Evolutionary conservation across 2,888 invertebrate genomes (phyloP), one percentile per base, ranked within the genome.

Genomic region (Diarsia brunnea): DNA sequence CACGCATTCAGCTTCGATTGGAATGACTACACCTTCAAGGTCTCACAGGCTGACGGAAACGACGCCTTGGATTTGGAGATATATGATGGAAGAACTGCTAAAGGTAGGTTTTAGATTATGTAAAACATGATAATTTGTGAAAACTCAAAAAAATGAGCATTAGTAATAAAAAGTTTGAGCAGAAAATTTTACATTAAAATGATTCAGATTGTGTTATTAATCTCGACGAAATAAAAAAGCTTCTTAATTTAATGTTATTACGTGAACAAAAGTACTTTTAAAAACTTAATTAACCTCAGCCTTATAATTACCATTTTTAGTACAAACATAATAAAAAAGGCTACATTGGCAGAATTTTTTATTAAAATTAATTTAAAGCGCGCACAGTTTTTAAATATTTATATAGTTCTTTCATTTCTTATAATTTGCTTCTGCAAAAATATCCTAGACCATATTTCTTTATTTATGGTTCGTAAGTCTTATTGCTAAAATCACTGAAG

Each of bases 1-100:
- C 95, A 97, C 86, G 97, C 97, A 49, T 91, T 97, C 74, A 96
- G 96, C 82, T 94, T 97, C 87, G 97, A 97, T 86, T 96, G 97
- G 93, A 95, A 94, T 72, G 97, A 97, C 84, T 95, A 95, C 84
- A 97, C 97, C 60, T 94, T 97, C 79, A 95, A 94, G 90, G 88
- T 97, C 68, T 94, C 95, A 45, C 95, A 95, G 89, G 95, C 96
- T 21, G 92, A 95, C 58, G 94, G 94, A 75, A 95, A 94, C 81
- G 97, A 96, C 53, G 95, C 97, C 21, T 89, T 97, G 88, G 94
- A 97, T 84, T 92, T 97, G 82, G 96, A 96, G 86, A 91, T 97
- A 77, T 95, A 92, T 82, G 93, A 96, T 81, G 93, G 94, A 91
- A 93, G 96, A 91, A 92, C 95, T 89, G 94, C 93, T 90, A 95